Evolutionary conservation across 2,113 vertebrate species (phyloP), one percentile per base, ranked within the genome.

Genomic region (Cyprinodon variegatus): DNA sequence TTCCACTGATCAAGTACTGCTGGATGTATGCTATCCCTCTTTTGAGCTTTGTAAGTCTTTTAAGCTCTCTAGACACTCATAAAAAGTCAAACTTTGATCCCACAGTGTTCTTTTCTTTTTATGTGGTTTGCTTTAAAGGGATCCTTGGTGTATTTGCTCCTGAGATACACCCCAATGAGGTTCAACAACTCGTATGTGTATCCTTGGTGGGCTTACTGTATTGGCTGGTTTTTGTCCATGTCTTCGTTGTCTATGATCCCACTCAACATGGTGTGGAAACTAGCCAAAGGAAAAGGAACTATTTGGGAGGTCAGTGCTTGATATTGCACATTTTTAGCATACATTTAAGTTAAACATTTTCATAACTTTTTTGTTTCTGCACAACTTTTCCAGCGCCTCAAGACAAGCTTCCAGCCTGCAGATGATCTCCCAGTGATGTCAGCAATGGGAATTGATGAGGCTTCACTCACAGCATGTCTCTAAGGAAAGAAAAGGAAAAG

Each of bases 131-230:
- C 12, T 76, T 76, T 65, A 11, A 36, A 94, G 93, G 93, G 86
- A n/a, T 93, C 91, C 0, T 79, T 93, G 50, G 69, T 91, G 7
- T 94, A 91, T 73, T 72, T 90, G 60, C 1, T 94, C 36, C 46
- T 93, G 72, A 92, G 65, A 78, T 92, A 92, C 84, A 88, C 76
- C 3, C 91, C 93, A 4, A 11, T 94, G 78, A 90, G 13, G 69
- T 94, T 92, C 86, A 94, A 93, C 82, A 89, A 91, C 48, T 77
- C 79, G 1, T 94, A 93, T 3, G 69, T 91, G 70, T 94, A 94
- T 80, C 93, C 93, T 5, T 83, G 83, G 81, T 93, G 93, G 93
- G 91, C 91, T 3, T 92, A 93, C 46, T 76, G 67, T 0, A 63
- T 94, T 11, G 93, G 93, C 64, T 91, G 93, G 92, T 92, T 93